Evolutionary conservation across 2,797 vertebrate genomes (phyloP).

Genomic region (Chloroceryle inda): DNA sequence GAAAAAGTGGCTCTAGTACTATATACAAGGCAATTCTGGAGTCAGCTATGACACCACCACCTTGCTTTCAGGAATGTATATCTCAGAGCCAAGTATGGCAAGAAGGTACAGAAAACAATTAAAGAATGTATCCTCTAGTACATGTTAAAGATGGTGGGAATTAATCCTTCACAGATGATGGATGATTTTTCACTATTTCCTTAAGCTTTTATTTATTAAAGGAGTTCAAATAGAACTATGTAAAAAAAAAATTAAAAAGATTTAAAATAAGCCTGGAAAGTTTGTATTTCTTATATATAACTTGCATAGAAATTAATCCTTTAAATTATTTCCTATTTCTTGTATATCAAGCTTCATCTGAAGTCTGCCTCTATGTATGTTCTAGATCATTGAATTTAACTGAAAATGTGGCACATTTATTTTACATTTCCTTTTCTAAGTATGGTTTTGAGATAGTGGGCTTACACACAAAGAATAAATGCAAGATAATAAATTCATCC

Average conservation of each 20-base stretch:
- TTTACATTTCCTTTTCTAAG: background rate
- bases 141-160: accelerated
- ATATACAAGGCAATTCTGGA: background rate
- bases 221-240: background rate
- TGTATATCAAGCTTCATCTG: background rate
- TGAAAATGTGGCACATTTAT: background rate
- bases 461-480: background rate
- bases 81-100: background rate
- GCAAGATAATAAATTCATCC: constrained; percentile 6
- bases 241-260: background rate
- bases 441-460: background rate
- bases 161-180: background rate
- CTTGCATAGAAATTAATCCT: background rate
- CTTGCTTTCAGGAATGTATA: background rate
- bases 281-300: background rate
- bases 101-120: background rate
- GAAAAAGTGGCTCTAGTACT: background rate
- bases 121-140: background rate
- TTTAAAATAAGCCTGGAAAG: background rate
- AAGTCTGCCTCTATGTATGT: background rate
- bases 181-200: background rate
- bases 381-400: background rate
- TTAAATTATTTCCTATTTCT: background rate
- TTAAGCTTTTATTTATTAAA: background rate
- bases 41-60: background rate